Evolutionary conservation across 1,140 invertebrate genomes (phyloP).

Genomic region (Trichomalopsis sarcophagae): DNA sequence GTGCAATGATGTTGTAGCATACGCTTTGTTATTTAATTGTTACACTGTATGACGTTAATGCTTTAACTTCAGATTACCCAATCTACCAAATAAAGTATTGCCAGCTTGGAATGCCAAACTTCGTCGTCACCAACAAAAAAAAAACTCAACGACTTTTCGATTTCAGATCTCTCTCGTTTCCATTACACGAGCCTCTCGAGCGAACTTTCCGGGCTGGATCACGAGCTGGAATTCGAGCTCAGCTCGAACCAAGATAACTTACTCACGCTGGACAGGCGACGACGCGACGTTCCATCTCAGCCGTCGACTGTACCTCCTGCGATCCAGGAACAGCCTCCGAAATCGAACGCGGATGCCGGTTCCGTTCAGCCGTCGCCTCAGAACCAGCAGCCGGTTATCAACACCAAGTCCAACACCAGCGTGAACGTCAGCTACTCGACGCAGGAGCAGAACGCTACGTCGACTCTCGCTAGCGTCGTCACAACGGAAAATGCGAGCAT

Average conservation of each 20-base stretch:
- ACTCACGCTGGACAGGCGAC: not conserved
- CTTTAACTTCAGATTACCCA: no score
- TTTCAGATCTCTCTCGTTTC: conserved; percentile 23
- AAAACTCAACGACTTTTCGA: not conserved
- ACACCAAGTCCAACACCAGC: conserved; percentile 22
- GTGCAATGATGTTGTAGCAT: no score
- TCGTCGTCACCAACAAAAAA: no score
- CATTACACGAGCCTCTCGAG: not conserved
- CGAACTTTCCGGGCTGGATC: not conserved
- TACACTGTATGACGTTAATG: no score
- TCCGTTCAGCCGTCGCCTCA: not conserved
- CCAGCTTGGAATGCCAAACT: no score
- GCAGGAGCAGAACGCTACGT: conserved; percentile 20
- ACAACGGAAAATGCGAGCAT: not conserved
- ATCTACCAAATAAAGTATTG: no score
- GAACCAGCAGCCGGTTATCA: conserved; percentile 25
- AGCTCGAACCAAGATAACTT: not conserved
- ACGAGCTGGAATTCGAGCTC: conserved; percentile 30
- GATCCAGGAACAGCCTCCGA: conserved; percentile 10
- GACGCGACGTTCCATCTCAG: not conserved
- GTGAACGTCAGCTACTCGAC: conserved; percentile 53
- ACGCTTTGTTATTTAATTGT: no score
- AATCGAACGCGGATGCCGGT: not conserved
- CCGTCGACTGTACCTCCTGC: not conserved
- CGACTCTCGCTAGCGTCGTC: not conserved